Conservation (phyloP, 2,113 vertebrate species). For the Cyphomyrus discorhynchus region DNA sequence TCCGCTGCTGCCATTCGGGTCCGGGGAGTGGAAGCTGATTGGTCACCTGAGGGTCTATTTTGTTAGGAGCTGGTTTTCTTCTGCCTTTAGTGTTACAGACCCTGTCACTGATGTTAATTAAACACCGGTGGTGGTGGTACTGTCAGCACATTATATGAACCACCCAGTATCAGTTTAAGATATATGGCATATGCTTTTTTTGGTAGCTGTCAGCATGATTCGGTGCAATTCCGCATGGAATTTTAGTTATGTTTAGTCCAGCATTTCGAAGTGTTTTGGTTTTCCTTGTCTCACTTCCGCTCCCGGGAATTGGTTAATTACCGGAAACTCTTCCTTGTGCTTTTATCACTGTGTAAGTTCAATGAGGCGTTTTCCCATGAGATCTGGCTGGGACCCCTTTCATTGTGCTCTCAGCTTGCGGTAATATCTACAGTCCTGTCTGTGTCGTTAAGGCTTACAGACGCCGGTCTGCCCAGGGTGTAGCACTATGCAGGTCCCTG, state of each 20-base stretch:
- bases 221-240: neutral
- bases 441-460: neutral
- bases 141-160: neutral
- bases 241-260: neutral
- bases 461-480: neutral
- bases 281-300: neutral
- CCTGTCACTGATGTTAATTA: neutral
- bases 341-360: neutral
- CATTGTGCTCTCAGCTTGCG: constrained; percentile 8
- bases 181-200: neutral
- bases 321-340: neutral
- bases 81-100: constrained; percentile 23
- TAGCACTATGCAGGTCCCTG: neutral
- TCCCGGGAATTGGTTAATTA: neutral
- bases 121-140: neutral
- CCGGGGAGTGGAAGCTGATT: neutral
- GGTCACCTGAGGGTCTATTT: constrained; percentile 3
- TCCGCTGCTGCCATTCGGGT: neutral
- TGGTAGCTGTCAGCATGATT: neutral
- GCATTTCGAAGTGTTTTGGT: constrained; percentile 20
- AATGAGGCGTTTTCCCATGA: neutral
- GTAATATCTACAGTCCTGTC: neutral
- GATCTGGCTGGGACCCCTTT: constrained; percentile 11
- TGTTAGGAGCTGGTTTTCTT: constrained; percentile 22
- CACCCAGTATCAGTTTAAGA: neutral